A percentile compares a stretch with the other conserved stretches of the same genome.
phyloP scores from a whole-genome alignment of 2,113 vertebrate genomes.

The Urocitellus parryii region DNA sequence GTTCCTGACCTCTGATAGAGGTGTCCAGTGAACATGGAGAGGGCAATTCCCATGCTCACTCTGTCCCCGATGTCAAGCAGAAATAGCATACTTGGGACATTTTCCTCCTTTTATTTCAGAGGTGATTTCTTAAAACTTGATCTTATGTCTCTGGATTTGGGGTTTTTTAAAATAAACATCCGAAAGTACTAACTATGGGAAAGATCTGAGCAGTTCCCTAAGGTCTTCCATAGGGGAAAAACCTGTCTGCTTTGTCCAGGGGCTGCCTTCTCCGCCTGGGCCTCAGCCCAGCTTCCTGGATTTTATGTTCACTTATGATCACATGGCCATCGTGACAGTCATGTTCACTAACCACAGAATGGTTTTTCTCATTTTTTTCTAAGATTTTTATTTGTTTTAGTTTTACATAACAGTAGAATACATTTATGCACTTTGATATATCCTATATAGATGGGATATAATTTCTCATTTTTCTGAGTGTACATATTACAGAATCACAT shows the following conservation, averaged over 20 bases:
- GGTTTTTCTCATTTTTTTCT: not conserved
- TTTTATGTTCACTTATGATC: slow-evolving; percentile 62
- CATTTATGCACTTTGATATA: no score
- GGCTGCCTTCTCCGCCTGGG: not conserved
- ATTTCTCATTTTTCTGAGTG: no score
- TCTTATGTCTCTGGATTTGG: not conserved
- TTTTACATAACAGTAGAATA: no score
- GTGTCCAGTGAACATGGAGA: not conserved
- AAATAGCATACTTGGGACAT: not conserved
- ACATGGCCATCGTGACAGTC: slow-evolving; percentile 56
- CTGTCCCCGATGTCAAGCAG: not conserved
- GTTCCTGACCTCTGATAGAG: not conserved
- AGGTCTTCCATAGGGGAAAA: not conserved
- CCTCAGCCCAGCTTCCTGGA: slow-evolving; percentile 15
- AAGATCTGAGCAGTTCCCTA: not conserved
- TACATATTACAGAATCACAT: no score
- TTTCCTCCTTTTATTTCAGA: not conserved
- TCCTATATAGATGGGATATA: no score
- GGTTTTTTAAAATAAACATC: not conserved
- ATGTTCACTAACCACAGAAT: not conserved
- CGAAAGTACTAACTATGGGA: not conserved
- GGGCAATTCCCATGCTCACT: not conserved
- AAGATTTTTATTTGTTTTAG: no score
- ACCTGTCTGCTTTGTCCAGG: rapidly evolving
- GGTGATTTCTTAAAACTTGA: not conserved